A percentile compares a stretch with the other conserved stretches of the same genome.
Evolutionary conservation across 92 coral and sea anemone genomes (phyloP).

Genomic region (Palythoa grandis): DNA sequence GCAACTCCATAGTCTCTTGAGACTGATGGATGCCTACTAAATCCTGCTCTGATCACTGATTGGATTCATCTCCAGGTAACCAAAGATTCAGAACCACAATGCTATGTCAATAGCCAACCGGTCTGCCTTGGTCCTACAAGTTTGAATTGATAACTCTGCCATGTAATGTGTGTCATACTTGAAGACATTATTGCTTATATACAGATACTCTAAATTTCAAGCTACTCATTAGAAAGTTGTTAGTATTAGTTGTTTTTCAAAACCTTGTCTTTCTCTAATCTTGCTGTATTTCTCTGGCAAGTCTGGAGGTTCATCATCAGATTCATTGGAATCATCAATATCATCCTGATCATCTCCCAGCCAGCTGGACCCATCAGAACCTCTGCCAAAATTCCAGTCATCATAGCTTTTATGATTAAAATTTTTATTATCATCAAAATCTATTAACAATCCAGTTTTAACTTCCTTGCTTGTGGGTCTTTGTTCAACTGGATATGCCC

Average conservation of each 20-base stretch:
- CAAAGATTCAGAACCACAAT: too few relatives aligned
- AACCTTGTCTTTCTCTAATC: constrained; percentile 30
- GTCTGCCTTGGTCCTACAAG: too few relatives aligned
- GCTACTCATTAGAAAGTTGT: too few relatives aligned
- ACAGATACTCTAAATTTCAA: too few relatives aligned
- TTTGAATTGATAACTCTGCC: too few relatives aligned
- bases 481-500: constrained; percentile 43
- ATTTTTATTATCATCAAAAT: constrained; percentile 47
- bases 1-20: too few relatives aligned
- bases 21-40: too few relatives aligned
- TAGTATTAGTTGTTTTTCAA: neutral
- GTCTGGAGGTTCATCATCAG: constrained; percentile 43
- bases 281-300: constrained; percentile 40
- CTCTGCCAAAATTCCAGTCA: constrained; percentile 19
- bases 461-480: constrained; percentile 39
- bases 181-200: too few relatives aligned
- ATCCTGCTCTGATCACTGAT: too few relatives aligned
- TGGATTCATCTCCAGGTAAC: too few relatives aligned
- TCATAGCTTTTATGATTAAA: neutral
- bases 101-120: too few relatives aligned
- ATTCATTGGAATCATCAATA: constrained; percentile 20
- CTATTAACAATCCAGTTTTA: constrained; percentile 61
- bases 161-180: too few relatives aligned
- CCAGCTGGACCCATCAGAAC: constrained; percentile 28
- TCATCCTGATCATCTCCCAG: constrained; percentile 40